phyloP scores from a whole-genome alignment of 2,888 invertebrate genomes.

The Clusia tigrina region DNA sequence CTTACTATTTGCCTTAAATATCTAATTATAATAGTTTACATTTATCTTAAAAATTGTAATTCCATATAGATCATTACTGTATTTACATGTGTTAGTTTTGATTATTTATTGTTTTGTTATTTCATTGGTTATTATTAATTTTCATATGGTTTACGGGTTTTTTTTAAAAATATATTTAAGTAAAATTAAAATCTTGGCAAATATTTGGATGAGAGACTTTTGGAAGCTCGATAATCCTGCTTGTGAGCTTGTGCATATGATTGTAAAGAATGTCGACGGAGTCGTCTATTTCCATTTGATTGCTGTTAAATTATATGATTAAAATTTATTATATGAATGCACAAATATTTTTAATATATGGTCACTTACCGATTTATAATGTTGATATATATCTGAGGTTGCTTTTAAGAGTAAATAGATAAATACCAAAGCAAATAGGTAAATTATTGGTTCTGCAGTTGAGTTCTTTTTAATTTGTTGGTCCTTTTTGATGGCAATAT shows the following conservation, averaged over 20 bases:
- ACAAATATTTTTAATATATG: too few species aligned
- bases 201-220: conserved; percentile 61
- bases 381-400: conserved; percentile 63
- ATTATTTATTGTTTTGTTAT: too few species aligned
- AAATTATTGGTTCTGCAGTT: conserved; percentile 60
- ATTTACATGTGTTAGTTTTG: too few species aligned
- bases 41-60: too few species aligned
- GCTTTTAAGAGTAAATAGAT: conserved; percentile 60
- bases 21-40: too few species aligned
- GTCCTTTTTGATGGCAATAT: conserved; percentile 26
- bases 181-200: conserved; percentile 58
- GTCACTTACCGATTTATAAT: conserved; percentile 58
- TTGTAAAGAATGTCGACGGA: conserved; percentile 60
- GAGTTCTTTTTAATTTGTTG: conserved; percentile 46
- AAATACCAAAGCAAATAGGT: conserved; percentile 61
- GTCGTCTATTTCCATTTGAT: conserved; percentile 55
- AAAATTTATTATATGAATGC: background rate
- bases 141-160: too few species aligned
- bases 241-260: conserved; percentile 60
- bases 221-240: conserved; percentile 59
- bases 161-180: too few species aligned
- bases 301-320: conserved; percentile 42
- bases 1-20: too few species aligned
- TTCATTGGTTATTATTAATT: too few species aligned
- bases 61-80: too few species aligned